A percentile compares a stretch with the other conserved stretches of the same genome.
These are phyloP conservation scores for Urocitellus parryii DNA, from an alignment of 2,113 vertebrate species.

Conservation along the genomic window DNA sequence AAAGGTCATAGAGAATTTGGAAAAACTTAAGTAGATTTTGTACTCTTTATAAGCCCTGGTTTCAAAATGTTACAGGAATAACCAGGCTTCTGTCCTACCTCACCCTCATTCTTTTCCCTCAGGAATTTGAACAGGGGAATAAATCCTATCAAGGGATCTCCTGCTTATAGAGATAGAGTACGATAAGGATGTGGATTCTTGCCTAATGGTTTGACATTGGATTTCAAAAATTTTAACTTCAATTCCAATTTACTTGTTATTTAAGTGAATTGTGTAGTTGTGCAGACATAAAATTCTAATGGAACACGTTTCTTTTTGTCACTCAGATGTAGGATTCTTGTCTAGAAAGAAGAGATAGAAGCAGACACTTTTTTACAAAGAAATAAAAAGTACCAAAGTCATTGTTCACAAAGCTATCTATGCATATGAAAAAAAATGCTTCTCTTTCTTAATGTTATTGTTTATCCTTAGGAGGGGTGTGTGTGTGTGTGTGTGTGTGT, in stretches of 20 bases:
- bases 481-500: neutral
- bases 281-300: neutral
- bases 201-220: constrained; percentile 8
- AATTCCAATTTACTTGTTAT: neutral
- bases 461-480: neutral
- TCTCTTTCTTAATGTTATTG: neutral
- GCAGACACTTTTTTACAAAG: neutral
- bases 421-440: neutral
- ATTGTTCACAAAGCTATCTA: neutral
- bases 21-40: constrained; percentile 46
- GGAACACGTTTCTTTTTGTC: neutral
- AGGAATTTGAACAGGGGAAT: constrained; percentile 44
- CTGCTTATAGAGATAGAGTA: neutral
- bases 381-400: neutral
- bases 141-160: neutral
- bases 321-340: neutral
- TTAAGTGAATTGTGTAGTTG: neutral
- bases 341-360: neutral
- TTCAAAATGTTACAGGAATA: too few relatives aligned
- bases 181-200: neutral
- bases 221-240: constrained; percentile 54
- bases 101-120: constrained; percentile 6
- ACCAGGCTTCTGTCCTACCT: neutral
- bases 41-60: constrained; percentile 57
- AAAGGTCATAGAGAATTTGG: constrained; percentile 58